Base-by-base conservation (phyloP, 2,797 vertebrate species). In the Coilia nasus region DNA sequence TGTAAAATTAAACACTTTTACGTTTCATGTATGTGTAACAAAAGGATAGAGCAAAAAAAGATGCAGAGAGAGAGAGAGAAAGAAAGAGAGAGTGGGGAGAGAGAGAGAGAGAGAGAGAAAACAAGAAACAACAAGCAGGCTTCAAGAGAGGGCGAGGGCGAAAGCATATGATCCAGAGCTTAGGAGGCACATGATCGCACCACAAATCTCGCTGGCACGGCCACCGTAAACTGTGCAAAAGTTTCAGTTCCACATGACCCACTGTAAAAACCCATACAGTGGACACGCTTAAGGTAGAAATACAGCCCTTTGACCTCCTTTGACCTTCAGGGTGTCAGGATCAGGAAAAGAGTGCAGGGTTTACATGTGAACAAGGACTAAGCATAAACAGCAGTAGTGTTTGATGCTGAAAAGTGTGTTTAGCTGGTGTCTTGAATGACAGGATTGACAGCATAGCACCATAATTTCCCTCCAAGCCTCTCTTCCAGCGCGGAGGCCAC, bases 111-210 rank as follows among this genome's bases (percentile, higher is more conserved):
- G 23, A 25, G 60, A 21, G 15, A 6, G 31, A 1, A 0, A 21
- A 44, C 6, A 44, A 71, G 67, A 71, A 71, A 78, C 31, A 41
- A 21, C 35, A 35, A 78, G 31, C 1, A 41, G 71, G 21, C 9
- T 35, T 12, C 17, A 41, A 21, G 2, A 3, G 17, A n/a, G 71
- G 7, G 57, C 21, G 71, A 31, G 35, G 19, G 15, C 81, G 88
- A 88, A 85, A 83, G 81, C 81, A 82, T 50, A 86, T 88, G 84
- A 88, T 83, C 85, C 81, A 11, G 35, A 64, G 83, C 81, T 85
- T 87, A 88, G 83, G 62, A 80, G 83, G 89, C 87, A 89, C 87
- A 59, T 75, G 86, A 89, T 85, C 84, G 85, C 87, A 87, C 83
- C 71, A 86, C 83, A 87, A 71, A 86, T 82, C 86, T 85, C 84